Conservation (phyloP, 1,140 invertebrate species). For the Cepaea nemoralis region DNA sequence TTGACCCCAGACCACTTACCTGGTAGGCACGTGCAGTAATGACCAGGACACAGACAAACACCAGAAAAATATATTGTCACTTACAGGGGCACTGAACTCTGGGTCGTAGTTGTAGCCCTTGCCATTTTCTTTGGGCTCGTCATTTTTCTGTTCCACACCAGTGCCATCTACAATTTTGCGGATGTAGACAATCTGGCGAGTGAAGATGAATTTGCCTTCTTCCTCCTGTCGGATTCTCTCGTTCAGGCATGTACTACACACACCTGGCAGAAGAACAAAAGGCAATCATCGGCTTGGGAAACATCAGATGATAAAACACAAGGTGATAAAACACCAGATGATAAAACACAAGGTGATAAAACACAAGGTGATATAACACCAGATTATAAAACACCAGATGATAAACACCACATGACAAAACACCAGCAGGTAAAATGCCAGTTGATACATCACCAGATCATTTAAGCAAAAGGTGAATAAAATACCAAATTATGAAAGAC, state of each 20-base stretch:
- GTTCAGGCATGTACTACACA: conserved; percentile 67
- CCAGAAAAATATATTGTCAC: no score
- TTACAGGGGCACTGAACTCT: conserved; percentile 51
- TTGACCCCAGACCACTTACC: no score
- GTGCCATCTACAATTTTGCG: conserved; percentile 61
- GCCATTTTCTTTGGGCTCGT: conserved; percentile 34
- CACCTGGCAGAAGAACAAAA: conserved; percentile 49
- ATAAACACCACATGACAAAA: no score
- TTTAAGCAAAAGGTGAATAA: no score
- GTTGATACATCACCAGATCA: neutral
- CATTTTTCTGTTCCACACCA: conserved; percentile 38
- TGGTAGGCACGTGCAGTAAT: no score
- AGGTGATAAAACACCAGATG: neutral
- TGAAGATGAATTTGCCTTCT: conserved; percentile 63
- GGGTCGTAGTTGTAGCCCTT: conserved; percentile 52
- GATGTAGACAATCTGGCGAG: conserved; percentile 66
- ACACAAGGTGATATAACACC: neutral
- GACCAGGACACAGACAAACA: no score
- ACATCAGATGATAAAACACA: neutral
- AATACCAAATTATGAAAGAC: no score
- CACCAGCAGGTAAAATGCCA: no score
- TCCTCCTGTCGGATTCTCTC: conserved; percentile 61
- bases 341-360: neutral
- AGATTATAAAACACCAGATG: neutral
- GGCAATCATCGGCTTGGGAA: neutral